Evolutionary conservation across 35 echinoderm and acorn worm species (phyloP).

Genomic region (Lytechinus pictus): DNA sequence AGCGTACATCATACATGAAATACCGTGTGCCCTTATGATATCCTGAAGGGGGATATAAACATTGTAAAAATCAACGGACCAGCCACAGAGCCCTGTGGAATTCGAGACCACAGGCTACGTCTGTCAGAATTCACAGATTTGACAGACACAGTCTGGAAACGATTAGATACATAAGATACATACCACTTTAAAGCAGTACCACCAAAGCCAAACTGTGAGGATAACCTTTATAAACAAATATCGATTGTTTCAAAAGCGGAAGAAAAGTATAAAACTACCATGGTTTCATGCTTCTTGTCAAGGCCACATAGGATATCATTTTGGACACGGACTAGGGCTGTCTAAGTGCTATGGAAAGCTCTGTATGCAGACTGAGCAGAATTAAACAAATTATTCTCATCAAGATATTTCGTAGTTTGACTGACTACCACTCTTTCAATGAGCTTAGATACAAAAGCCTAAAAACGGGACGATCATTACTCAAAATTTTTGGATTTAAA

Average conservation of each 20-base stretch:
- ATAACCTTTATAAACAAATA: too few species aligned
- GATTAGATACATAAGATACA: too few species aligned
- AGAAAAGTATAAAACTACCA: background rate
- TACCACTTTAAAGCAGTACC: too few species aligned
- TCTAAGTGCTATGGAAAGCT: background rate
- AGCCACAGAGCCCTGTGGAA: too few species aligned
- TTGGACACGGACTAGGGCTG: background rate
- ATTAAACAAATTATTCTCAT: background rate
- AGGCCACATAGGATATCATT: background rate
- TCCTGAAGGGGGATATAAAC: too few species aligned
- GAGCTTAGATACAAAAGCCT: conserved; percentile 45
- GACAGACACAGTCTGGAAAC: too few species aligned
- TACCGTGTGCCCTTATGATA: too few species aligned
- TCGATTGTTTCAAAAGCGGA: background rate
- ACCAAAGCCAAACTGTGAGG: too few species aligned
- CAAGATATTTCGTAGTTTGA: background rate
- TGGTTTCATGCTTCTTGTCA: background rate
- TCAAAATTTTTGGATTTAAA: conserved; percentile 14
- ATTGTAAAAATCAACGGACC: too few species aligned
- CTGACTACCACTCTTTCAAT: conserved; percentile 1
- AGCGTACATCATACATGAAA: too few species aligned
- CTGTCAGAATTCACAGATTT: too few species aligned
- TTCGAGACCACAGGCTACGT: too few species aligned
- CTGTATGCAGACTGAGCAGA: background rate
- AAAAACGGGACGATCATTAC: conserved; percentile 19